These are phyloP conservation scores for Trachythela sp. DNA, from an alignment of 64 coral and sea anemone species.

Conservation along the genomic window DNA sequence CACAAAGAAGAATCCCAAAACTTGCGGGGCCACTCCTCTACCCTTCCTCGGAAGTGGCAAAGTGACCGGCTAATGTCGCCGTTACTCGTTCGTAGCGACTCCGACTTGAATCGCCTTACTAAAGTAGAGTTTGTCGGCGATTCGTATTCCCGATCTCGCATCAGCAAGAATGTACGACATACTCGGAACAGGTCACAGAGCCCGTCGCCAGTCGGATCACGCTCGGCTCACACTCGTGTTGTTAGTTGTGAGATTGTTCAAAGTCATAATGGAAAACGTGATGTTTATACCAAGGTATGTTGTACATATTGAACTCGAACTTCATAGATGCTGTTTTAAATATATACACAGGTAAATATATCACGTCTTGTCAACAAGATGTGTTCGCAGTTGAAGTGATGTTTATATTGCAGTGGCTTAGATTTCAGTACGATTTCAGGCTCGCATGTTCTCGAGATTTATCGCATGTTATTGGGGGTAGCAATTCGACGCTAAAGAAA, in stretches of 20 bases:
- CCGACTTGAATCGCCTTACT: neutral
- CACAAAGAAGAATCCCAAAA: neutral
- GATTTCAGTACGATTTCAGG: too few relatives aligned
- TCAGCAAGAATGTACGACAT: constrained; percentile 5
- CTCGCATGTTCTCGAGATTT: too few relatives aligned
- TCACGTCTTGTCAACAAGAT: too few relatives aligned
- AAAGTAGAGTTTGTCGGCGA: neutral
- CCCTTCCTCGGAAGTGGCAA: neutral
- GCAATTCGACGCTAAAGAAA: too few relatives aligned
- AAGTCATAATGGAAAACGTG: neutral
- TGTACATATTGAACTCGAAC: too few relatives aligned
- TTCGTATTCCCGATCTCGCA: constrained; percentile 9
- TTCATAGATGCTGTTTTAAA: neutral
- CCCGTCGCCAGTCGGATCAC: neutral
- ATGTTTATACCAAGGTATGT: neutral
- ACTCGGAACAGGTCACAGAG: neutral
- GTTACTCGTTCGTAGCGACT: neutral
- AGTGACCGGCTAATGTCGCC: neutral
- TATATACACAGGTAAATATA: too few relatives aligned
- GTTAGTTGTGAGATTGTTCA: neutral
- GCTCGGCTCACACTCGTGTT: neutral
- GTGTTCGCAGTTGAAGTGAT: too few relatives aligned
- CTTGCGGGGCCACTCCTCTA: neutral
- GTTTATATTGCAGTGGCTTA: neutral
- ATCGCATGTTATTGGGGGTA: too few relatives aligned